phyloP scores from a whole-genome alignment of 2,113 vertebrate genomes.

The Haemorhous mexicanus region DNA sequence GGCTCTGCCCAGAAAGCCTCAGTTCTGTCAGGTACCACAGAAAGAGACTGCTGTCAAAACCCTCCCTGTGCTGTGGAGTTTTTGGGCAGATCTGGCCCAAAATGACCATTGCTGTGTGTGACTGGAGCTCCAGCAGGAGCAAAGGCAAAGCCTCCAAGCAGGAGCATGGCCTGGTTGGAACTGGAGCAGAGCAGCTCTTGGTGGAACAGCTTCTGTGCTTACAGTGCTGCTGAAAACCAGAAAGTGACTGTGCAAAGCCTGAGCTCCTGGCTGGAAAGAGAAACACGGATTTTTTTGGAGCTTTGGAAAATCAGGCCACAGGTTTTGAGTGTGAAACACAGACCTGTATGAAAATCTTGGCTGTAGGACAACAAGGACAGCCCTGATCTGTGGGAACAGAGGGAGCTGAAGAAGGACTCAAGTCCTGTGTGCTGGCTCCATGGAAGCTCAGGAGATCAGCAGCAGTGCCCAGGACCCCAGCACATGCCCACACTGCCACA shows the following conservation, averaged over 20 bases:
- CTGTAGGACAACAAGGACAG: not conserved
- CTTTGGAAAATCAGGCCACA: not conserved
- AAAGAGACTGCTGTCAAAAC: not conserved
- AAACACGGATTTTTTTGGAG: not conserved
- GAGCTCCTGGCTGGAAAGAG: not conserved
- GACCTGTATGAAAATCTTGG: not conserved
- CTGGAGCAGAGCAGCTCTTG: not conserved
- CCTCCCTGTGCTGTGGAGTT: not conserved
- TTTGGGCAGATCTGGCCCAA: not conserved
- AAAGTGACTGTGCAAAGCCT: not conserved
- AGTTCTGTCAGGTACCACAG: not conserved
- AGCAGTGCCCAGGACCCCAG: not conserved
- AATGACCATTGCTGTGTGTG: not conserved
- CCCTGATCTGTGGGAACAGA: rapidly evolving
- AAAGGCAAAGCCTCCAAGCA: not conserved
- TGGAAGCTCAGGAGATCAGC: not conserved
- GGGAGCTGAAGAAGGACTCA: not conserved
- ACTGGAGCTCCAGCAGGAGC: not conserved
- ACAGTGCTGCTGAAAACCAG: not conserved
- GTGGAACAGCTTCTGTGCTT: not conserved
- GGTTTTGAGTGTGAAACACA: not conserved
- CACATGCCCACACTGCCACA: not conserved
- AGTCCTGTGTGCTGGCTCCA: not conserved
- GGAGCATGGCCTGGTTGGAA: not conserved
- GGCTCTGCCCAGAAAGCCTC: not conserved